These are phyloP conservation scores for Andricus grossulariae DNA, from an alignment of 1,140 invertebrate genomes.

Conservation along the genomic window DNA sequence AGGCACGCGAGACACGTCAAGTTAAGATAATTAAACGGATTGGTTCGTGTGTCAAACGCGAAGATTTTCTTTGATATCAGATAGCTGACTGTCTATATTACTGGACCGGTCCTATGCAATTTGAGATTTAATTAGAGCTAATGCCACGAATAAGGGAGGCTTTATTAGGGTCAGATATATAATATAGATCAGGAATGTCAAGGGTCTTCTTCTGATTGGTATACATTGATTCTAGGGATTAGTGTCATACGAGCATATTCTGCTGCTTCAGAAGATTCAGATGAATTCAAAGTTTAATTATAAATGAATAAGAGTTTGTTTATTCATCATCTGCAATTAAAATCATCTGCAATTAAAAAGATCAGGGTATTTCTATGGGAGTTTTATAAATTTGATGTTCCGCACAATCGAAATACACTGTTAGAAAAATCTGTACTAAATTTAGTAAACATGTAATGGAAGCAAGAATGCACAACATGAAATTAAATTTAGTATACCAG, in stretches of 20 bases:
- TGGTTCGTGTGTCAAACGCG: slow-evolving; percentile 61
- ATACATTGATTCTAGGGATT: slow-evolving; percentile 54
- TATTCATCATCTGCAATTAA: background rate
- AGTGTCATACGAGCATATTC: slow-evolving; percentile 56
- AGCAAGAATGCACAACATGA: too few relatives aligned
- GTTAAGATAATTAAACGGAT: slow-evolving; percentile 55
- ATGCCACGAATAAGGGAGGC: slow-evolving; percentile 51
- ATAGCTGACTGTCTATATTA: slow-evolving; percentile 60
- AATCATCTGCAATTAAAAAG: too few relatives aligned
- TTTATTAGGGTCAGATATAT: slow-evolving; percentile 56
- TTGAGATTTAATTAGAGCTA: slow-evolving; percentile 68
- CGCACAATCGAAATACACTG: too few relatives aligned
- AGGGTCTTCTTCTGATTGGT: slow-evolving; percentile 58
- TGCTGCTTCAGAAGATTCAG: slow-evolving; percentile 60
- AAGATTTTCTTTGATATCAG: slow-evolving; percentile 67
- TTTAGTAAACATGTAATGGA: too few relatives aligned
- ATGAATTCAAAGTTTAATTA: slow-evolving; percentile 15
- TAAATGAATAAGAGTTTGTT: background rate
- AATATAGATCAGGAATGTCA: slow-evolving; percentile 51
- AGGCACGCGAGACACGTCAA: slow-evolving; percentile 24
- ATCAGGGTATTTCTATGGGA: too few relatives aligned
- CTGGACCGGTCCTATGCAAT: slow-evolving; percentile 51
- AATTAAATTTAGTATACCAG: too few relatives aligned
- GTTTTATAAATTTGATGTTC: too few relatives aligned
- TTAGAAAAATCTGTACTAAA: too few relatives aligned